Evolutionary conservation across 92 coral and sea anemone genomes (phyloP), one percentile per base, ranked within the genome.

Genomic region (Micromussa lordhowensis): DNA sequence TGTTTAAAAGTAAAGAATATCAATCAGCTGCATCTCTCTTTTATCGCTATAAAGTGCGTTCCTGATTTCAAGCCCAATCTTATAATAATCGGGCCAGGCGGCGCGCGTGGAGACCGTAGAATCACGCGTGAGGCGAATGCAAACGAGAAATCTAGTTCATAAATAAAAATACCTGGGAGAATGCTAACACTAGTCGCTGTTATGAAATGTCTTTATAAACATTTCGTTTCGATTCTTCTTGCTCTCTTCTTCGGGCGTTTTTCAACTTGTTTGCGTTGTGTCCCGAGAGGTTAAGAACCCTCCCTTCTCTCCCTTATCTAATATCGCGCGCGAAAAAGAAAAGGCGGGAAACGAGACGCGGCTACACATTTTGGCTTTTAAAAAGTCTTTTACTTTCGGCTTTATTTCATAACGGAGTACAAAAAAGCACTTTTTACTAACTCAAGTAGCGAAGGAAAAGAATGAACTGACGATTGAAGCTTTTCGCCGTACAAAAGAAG

Each of bases 261-360:
- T 18, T 30, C 6, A 13, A 30, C 22, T 71, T 34, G 69, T 22
- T 3, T 24, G 30, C 24, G 1, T 8, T 15, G 29, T 17, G 15
- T 24, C 29, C 0, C 26, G 28, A 63, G n/a, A 59, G 8, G 4
- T n/a, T 29, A 29, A 28, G 11, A 35, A 53, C 78, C 26, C 38
- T 17, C 64, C 82, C 66, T 48, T 48, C 40, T 68, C 31, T 24
- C 58, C 81, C 64, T 10, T 48, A 3, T 55, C 38, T 72, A 2
- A 29, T 21, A 21, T 35, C 51, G 17, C 44, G 48, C 57, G 81
- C 81, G 63, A 29, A 21, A 21, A 12, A 32, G 18, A 63, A 85
- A 78, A 7, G 77, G 82, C 82, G 89, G 83, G 83, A 86, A 86
- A 48, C 31, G 34, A 17, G 89, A 61, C 89, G 83, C 89, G 77